Evolutionary conservation across 92 coral and sea anemone species (phyloP).

Genomic region (Palythoa caribaeorum): DNA sequence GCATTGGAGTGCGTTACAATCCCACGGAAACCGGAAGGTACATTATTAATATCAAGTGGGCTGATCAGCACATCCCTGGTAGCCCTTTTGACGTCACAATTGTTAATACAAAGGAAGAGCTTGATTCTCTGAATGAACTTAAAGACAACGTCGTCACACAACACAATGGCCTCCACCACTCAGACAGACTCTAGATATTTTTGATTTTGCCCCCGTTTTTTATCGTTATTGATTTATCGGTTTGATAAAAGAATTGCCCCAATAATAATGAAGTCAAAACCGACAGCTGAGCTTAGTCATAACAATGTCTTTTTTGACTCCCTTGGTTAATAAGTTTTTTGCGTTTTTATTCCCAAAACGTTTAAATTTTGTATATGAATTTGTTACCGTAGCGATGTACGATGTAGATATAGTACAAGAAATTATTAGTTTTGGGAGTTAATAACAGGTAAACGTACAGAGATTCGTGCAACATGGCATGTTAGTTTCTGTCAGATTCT

Average conservation of each 20-base stretch:
- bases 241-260: neutral
- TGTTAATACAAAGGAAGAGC: slow-evolving; percentile 85
- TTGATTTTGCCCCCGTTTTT: neutral
- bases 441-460: no score
- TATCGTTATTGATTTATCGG: neutral
- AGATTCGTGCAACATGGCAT: no score
- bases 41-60: slow-evolving; percentile 95
- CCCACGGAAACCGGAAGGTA: slow-evolving; percentile 95
- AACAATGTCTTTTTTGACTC: neutral
- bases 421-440: no score
- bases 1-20: slow-evolving; percentile 95
- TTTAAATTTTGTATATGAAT: neutral
- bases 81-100: slow-evolving; percentile 92
- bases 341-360: neutral
- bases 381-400: neutral
- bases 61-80: slow-evolving; percentile 91
- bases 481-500: no score
- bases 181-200: neutral
- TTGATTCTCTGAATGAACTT: slow-evolving; percentile 74
- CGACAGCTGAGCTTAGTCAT: neutral
- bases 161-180: slow-evolving; percentile 29
- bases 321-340: neutral
- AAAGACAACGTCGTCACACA: slow-evolving; percentile 74
- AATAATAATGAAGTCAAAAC: neutral
- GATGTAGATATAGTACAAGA: no score